Evolutionary conservation across 2,797 vertebrate species (phyloP), one percentile per base, ranked within the genome.

Genomic region (Saxicola maurus): DNA sequence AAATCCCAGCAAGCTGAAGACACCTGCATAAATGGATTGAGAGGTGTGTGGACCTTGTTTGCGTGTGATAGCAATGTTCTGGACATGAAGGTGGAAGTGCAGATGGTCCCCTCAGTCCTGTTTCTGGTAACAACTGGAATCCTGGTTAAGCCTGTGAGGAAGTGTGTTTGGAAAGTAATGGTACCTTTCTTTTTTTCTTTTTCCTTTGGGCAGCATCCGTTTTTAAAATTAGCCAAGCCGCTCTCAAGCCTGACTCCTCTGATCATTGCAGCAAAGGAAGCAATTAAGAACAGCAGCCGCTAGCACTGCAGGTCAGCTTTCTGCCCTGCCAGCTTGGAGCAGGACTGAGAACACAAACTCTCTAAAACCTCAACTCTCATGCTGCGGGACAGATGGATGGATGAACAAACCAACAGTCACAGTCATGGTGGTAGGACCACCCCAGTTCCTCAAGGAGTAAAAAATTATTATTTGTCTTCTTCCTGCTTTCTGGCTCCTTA

Each of bases 261-360:
- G 96, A 98, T 98, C 96, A 98, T 98, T 62, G 98, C 98, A 78
- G 98, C 98, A 33, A 98, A 98, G 96, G 98, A 98, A 96, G 98
- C 98, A 21, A 98, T 98, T 96, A 98, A 98, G 97, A 98, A 98
- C 97, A 98, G 98, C 98, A 99, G 98, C 97, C 99, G 99, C 96
- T 99, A 99, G 96, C 46, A 17, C 80, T 88, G 90, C 95, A 87
- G 92, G 86, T 74, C 67, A 82, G 92, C 94, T 85, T 93, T 95
- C 86, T 93, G 95, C 92, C 87, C 56, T 81, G 87, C 93, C 92
- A 92, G 83, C 94, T 96, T 80, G 27, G 92, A 95, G 95, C 95
- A 96, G 96, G 95, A 97, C 96, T 97, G 95, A 95, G 86, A 96
- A 92, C 93, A 93, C 74, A 87, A 84, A 97, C 93, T 96, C 94